Evolutionary conservation across 2,113 vertebrate genomes (phyloP).

Genomic region (Scatophagus argus): DNA sequence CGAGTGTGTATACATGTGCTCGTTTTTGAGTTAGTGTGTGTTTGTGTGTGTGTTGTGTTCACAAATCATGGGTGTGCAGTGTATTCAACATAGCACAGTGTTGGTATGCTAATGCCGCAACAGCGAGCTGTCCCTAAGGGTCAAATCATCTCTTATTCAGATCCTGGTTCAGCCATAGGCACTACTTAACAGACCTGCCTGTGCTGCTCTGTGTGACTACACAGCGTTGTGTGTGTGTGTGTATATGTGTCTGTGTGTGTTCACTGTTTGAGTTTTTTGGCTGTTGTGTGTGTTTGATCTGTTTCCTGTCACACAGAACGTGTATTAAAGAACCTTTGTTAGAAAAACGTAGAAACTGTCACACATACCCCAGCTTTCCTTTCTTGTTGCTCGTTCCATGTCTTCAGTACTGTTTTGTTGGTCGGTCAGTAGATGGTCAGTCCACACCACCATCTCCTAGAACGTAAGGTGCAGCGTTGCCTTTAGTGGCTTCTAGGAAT

Average conservation of each 20-base stretch:
- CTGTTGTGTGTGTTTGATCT: slow-evolving; percentile 26
- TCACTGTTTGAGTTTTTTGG: slow-evolving; percentile 10
- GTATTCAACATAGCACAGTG: slow-evolving; percentile 44
- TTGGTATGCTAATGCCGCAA: slow-evolving; percentile 71
- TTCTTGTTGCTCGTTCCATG: not conserved
- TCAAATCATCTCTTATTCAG: slow-evolving; percentile 71
- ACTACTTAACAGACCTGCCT: slow-evolving; percentile 37
- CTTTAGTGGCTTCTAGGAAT: slow-evolving; percentile 20
- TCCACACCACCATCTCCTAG: slow-evolving; percentile 5
- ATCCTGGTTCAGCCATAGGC: slow-evolving; percentile 57
- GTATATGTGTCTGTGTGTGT: not conserved
- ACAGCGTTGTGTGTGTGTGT: slow-evolving; percentile 8
- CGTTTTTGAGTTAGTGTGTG: slow-evolving; percentile 10
- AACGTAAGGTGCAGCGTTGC: not conserved
- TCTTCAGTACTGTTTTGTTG: slow-evolving; percentile 8
- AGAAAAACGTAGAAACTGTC: slow-evolving; percentile 19
- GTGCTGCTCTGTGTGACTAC: slow-evolving; percentile 22
- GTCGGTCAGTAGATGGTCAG: not conserved
- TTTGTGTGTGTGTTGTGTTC: no score
- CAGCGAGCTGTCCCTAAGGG: slow-evolving; percentile 65
- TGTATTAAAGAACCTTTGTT: slow-evolving; percentile 16
- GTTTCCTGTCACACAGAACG: slow-evolving; percentile 8
- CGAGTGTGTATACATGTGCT: slow-evolving; percentile 32
- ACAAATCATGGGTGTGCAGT: slow-evolving; percentile 38
- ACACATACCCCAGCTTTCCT: not conserved